Base-by-base conservation (phyloP, 2,888 invertebrate genomes). In the Chironomus riparius region DNA sequence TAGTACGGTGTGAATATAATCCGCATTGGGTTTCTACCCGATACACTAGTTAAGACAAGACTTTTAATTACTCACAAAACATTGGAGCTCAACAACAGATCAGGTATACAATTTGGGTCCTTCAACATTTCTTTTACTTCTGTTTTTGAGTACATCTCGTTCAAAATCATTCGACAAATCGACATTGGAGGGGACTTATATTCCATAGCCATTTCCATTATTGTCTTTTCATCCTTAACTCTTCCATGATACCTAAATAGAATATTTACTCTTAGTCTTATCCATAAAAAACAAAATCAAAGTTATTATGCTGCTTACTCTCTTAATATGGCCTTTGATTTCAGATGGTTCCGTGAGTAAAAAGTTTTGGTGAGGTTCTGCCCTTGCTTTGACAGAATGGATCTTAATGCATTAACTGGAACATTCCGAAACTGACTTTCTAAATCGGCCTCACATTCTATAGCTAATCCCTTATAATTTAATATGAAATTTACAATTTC, bases 301-400 rank as follows among this genome's bases (percentile, higher is more conserved):
- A 28, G 28, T n/a, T n/a, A n/a, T n/a, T n/a, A n/a, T n/a, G n/a
- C n/a, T n/a, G n/a, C 38, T 87, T 80, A 85, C 85, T 78, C 85
- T 86, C 22, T 38, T 87, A 87, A 77, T 86, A 86, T 7, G 10
- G 85, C 84, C 7, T 38, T 38, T 72, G 88, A 88, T 48, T 88
- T 86, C 79, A 87, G 88, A 78, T 86, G 83, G 80, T 90, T 89
- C 77, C 85, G 88, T 12, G 84, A 83, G 81, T 89, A 91, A 86
- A 90, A 88, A 77, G 86, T 86, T 65, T 65, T 65, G 0, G 24
- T 65, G 4, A 65, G 13, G 79, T 87, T 86, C 80, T 89, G 88
- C 68, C 90, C 86, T 79, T 91, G 87, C 68, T 88, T 85, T 28
- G 88, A 87, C 77, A 92, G 82, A 79, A 94, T 92, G 81, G 92